phyloP scores from a whole-genome alignment of 1,140 invertebrate species.

The Drosophila malerkotliana region DNA sequence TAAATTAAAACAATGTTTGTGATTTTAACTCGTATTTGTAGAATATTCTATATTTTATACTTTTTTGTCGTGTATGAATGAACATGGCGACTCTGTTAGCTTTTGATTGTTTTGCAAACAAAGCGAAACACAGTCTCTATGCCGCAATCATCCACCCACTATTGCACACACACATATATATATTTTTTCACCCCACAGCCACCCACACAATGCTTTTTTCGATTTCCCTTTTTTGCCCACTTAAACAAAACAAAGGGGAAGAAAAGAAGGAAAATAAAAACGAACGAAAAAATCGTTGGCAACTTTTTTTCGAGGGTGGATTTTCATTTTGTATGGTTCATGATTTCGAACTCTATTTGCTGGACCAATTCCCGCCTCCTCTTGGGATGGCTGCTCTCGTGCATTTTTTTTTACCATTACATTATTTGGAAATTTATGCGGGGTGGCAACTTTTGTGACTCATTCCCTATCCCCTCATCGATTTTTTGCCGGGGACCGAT shows the following conservation, averaged over 20 bases:
- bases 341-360: conserved; percentile 80
- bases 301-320: conserved; percentile 80
- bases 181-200: conserved; percentile 23
- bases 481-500: conserved; percentile 54
- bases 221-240: conserved; percentile 65
- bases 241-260: conserved; percentile 61
- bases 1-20: neutral
- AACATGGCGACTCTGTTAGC: conserved; percentile 48
- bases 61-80: conserved; percentile 9
- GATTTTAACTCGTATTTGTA: neutral
- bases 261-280: conserved; percentile 55
- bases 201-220: conserved; percentile 66
- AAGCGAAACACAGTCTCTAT: conserved; percentile 61
- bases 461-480: conserved; percentile 57
- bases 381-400: conserved; percentile 24
- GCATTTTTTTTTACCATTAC: conserved; percentile 73
- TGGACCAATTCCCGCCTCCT: conserved; percentile 30
- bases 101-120: conserved; percentile 81
- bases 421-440: conserved; percentile 81
- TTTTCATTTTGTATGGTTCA: conserved; percentile 81
- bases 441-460: conserved; percentile 55
- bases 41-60: neutral
- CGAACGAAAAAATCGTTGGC: conserved; percentile 49
- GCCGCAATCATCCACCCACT: conserved; percentile 13
- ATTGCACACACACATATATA: conserved; percentile 12